Percentiles rank a stretch among this genome's conserved stretches.
These are phyloP conservation scores for Bos javanicus DNA, from an alignment of 2,113 vertebrate genomes.

Conservation along the genomic window DNA sequence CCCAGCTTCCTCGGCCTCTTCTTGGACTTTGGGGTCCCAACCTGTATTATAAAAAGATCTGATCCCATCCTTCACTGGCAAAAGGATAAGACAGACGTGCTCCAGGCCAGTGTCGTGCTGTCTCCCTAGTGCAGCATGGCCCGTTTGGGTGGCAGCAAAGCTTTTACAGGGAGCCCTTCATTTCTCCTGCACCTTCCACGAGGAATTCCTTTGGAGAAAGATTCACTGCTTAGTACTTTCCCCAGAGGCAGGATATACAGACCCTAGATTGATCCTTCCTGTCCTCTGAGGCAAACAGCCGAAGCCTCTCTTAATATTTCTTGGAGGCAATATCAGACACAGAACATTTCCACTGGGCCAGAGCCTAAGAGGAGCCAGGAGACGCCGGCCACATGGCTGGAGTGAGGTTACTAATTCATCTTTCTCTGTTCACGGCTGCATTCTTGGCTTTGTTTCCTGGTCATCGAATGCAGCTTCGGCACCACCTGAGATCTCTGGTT, in stretches of 20 bases:
- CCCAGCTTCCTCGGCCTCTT: not conserved
- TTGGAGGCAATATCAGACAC: not conserved
- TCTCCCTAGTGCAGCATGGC: not conserved
- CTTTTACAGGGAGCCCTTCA: not conserved
- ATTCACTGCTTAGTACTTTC: not conserved
- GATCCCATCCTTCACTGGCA: not conserved
- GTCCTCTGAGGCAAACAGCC: not conserved
- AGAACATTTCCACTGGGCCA: not conserved
- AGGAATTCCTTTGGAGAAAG: not conserved
- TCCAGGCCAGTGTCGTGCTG: fast-evolving
- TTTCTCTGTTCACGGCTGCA: not conserved
- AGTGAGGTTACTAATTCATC: not conserved
- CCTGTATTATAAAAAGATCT: not conserved
- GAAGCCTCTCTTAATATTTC: not conserved
- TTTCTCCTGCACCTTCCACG: not conserved
- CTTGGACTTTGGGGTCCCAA: not conserved
- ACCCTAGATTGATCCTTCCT: not conserved
- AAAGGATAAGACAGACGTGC: not conserved
- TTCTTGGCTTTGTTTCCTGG: not conserved
- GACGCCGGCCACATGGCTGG: not conserved
- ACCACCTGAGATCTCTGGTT: not conserved
- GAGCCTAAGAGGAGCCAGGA: not conserved
- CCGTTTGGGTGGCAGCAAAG: not conserved
- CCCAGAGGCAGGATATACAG: not conserved
- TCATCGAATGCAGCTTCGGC: not conserved